Base-by-base conservation (phyloP, 2,888 invertebrate genomes). In the Artemia sinica region DNA sequence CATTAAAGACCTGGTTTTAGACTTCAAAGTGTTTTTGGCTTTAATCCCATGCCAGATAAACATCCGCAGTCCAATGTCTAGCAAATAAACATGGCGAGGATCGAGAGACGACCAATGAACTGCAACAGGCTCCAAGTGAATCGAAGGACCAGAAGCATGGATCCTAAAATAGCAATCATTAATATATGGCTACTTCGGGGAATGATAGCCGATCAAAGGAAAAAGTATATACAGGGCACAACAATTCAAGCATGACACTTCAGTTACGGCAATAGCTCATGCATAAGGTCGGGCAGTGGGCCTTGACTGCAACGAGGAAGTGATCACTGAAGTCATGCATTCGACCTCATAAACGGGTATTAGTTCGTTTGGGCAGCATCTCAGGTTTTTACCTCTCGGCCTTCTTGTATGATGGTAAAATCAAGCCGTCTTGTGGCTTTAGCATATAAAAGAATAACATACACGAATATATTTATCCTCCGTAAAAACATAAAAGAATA, bases 21-120 rank as follows among this genome's bases (percentile, higher is more conserved):
- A 92, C 76, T 90, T 89, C 1, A 92, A 79, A 0, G 91, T 67
- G 68, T 28, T 58, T 76, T 90, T 91, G 0, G 91, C 86, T 75
- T 85, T 85, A 73, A 86, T 86, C 49, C 94, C 93, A 75, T 87
- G 84, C 97, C 97, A 98, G 72, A 97, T 83, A 77, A 85, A 94
- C 73, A 97, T 88, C 75, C 85, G 83, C 63, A 84, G 83, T 1
- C 92, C 93, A 50, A 85, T 84, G 76, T 98, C 97, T 65, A 98
- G 79, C 12, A 98, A 82, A 79, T 92, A 98, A 2, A 95, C 94
- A 78, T 85, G 92, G 72, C 91, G 81, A 0, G 91, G 88, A 82
- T 99, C 97, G 68, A 98, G 81, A 0, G 91, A 89, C 50, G 81
- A 81, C 1, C 82, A 79, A 13, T 80, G 78, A 63, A 89, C 83